These are phyloP conservation scores for Hemithea aestivaria DNA, from an alignment of 2,888 invertebrate species.

Conservation along the genomic window DNA sequence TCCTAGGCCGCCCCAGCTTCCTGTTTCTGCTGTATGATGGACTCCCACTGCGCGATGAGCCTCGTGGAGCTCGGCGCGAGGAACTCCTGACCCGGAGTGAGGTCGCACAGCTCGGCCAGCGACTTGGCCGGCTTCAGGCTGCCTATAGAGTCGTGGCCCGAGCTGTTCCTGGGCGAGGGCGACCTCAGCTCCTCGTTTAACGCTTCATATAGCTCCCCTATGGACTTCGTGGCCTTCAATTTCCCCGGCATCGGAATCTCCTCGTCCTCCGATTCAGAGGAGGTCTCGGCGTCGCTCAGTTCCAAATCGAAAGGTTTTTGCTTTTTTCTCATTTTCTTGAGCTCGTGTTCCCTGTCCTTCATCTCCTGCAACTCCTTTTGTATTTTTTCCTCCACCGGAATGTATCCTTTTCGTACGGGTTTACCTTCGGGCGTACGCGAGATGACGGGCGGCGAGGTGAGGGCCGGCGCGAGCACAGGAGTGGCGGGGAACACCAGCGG, in stretches of 20 bases:
- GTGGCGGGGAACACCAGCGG: constrained; percentile 57
- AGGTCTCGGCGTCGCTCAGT: constrained; percentile 78
- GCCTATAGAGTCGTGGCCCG: constrained; percentile 65
- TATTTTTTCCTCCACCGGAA: constrained; percentile 93
- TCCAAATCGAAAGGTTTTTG: constrained; percentile 82
- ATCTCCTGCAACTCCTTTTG: constrained; percentile 91
- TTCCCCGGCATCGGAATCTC: constrained; percentile 80
- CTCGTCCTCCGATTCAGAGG: constrained; percentile 79
- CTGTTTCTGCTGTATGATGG: constrained; percentile 83
- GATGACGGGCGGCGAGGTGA: constrained; percentile 58
- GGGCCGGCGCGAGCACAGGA: constrained; percentile 44
- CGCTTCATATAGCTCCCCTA: constrained; percentile 83
- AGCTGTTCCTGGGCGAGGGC: constrained; percentile 68
- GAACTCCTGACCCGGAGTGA: constrained; percentile 80
- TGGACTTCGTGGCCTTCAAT: constrained; percentile 82
- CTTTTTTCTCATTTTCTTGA: constrained; percentile 84
- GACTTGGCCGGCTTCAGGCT: constrained; percentile 83
- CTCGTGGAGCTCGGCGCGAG: constrained; percentile 84
- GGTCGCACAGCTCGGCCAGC: constrained; percentile 83
- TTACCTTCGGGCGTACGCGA: constrained; percentile 80
- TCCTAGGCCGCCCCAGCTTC: constrained; percentile 74
- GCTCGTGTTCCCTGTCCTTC: constrained; percentile 88
- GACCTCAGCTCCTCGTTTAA: constrained; percentile 68
- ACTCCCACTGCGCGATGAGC: constrained; percentile 90
- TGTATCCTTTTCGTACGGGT: constrained; percentile 85